These are phyloP conservation scores for Diabrotica undecimpunctata DNA, from an alignment of 1,140 invertebrate species.

Conservation along the genomic window DNA sequence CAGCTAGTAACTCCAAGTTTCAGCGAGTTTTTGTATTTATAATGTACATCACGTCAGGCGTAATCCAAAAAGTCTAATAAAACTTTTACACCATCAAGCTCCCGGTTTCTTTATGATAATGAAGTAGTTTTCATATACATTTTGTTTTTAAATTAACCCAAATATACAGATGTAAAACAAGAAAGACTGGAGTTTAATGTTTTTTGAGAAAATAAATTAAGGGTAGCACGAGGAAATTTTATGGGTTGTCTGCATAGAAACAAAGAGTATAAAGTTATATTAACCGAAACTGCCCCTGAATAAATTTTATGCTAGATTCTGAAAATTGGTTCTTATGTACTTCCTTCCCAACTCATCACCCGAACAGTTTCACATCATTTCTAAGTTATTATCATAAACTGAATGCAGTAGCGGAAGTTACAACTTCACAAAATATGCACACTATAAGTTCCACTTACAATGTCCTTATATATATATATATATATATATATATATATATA, in stretches of 20 bases:
- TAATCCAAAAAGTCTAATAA: slow-evolving; percentile 11
- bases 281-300: slow-evolving; percentile 4
- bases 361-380: neutral
- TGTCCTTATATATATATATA: too few relatives aligned
- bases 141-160: slow-evolving; percentile 11
- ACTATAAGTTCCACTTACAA: too few relatives aligned
- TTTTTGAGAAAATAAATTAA: slow-evolving; percentile 9
- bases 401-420: too few relatives aligned
- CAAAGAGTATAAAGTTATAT: slow-evolving; percentile 10
- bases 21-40: neutral
- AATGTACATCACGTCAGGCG: slow-evolving; percentile 6
- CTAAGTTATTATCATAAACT: neutral
- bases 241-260: slow-evolving; percentile 5
- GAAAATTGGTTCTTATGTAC: neutral
- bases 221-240: slow-evolving; percentile 1
- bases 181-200: slow-evolving; percentile 1
- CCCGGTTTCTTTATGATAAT: slow-evolving; percentile 9
- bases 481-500: too few relatives aligned
- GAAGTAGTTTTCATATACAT: slow-evolving; percentile 14
- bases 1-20: neutral
- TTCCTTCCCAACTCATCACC: neutral
- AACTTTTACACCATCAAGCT: slow-evolving; percentile 10
- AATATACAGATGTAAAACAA: slow-evolving; percentile 14
- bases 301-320: neutral
- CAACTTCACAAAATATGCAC: too few relatives aligned